These are phyloP conservation scores for Steatornis caripensis DNA, from an alignment of 2,113 vertebrate species.

Conservation along the genomic window DNA sequence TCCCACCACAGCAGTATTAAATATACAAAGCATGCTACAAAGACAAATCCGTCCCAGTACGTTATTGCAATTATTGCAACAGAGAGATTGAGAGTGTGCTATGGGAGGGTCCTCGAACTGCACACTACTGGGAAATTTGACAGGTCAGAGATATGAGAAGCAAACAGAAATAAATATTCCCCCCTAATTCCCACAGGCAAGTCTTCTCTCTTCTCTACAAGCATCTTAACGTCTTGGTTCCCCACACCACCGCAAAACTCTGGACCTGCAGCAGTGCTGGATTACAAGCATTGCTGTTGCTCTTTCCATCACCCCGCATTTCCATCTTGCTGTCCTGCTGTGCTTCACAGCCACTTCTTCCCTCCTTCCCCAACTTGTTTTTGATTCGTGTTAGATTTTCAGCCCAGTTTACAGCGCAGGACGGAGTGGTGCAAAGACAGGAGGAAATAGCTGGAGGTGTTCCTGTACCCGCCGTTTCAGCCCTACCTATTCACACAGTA, in stretches of 20 bases:
- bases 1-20: not conserved
- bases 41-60: not conserved
- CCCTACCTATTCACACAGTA: not conserved
- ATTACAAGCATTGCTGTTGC: not conserved
- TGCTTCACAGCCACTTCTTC: not conserved
- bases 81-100: not conserved
- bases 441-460: not conserved
- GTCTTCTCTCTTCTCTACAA: not conserved
- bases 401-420: not conserved
- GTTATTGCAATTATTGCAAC: not conserved
- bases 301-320: not conserved
- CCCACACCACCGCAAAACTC: not conserved
- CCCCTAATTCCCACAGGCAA: not conserved
- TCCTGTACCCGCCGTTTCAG: not conserved
- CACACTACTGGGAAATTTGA: not conserved
- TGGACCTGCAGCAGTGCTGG: not conserved
- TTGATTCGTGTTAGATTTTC: not conserved
- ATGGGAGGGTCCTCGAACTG: not conserved
- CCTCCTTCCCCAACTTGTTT: not conserved
- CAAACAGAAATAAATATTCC: not conserved
- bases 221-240: accelerated
- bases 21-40: not conserved
- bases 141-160: not conserved
- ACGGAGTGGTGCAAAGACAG: not conserved
- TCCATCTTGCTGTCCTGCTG: not conserved